A percentile compares a stretch with the other conserved stretches of the same genome.
These are phyloP conservation scores for Imbricaverruca yamaguchii DNA, from an alignment of 2,888 invertebrate genomes.

Conservation along the genomic window DNA sequence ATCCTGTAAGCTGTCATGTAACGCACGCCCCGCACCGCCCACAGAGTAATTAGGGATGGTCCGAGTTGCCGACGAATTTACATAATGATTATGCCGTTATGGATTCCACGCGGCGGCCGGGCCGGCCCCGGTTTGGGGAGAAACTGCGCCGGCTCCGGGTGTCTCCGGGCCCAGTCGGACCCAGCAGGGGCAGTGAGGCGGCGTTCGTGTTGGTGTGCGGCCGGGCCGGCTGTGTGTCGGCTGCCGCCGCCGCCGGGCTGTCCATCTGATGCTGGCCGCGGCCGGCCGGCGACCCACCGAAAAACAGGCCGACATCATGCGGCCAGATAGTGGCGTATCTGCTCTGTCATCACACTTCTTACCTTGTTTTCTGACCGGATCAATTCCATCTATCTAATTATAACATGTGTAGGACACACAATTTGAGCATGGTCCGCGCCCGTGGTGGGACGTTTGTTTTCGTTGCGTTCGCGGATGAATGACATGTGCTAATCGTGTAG, in stretches of 20 bases:
- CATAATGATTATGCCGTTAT: constrained; percentile 16
- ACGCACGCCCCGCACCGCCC: constrained; percentile 14
- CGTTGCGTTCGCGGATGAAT: not conserved
- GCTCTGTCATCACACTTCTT: not conserved
- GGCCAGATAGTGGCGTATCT: not conserved
- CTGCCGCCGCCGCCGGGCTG: too few species aligned
- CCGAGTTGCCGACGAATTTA: constrained; percentile 4
- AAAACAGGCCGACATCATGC: constrained; percentile 2
- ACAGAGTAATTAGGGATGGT: constrained; percentile 2
- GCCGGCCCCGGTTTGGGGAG: not conserved
- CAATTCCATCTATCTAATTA: constrained; percentile 16
- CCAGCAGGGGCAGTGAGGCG: not conserved
- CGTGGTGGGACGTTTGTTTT: not conserved
- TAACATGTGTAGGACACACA: constrained; percentile 14
- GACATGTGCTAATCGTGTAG: not conserved
- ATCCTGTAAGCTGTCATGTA: constrained; percentile 16
- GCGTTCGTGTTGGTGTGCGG: too few species aligned
- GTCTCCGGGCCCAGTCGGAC: not conserved
- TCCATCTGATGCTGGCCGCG: too few species aligned
- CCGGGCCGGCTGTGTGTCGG: too few species aligned
- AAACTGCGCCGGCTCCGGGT: not conserved
- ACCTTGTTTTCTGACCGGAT: not conserved
- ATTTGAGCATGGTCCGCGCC: not conserved
- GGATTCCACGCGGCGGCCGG: not conserved
- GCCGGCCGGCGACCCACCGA: not conserved